Evolutionary conservation across 2,113 vertebrate genomes (phyloP).

Genomic region (Myrmophylax atrothorax): DNA sequence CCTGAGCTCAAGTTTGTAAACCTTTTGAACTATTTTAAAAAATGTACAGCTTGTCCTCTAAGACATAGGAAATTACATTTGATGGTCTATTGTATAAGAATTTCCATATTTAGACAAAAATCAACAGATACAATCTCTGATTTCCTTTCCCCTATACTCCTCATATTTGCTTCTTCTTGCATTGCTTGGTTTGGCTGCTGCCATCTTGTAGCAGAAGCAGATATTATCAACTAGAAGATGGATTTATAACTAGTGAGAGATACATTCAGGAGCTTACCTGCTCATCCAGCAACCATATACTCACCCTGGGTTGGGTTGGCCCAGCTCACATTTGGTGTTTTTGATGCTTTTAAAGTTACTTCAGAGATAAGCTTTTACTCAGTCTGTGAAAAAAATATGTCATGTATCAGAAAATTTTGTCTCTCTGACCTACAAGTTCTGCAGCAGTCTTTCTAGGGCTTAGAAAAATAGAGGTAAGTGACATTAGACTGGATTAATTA

Average conservation of each 20-base stretch:
- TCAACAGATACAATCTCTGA: constrained; percentile 64
- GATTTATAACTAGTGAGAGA: neutral
- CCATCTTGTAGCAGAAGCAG: neutral
- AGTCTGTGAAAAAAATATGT: neutral
- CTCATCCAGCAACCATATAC: neutral
- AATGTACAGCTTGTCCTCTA: constrained; percentile 58
- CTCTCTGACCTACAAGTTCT: neutral
- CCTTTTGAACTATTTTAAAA: constrained; percentile 69
- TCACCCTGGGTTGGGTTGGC: neutral
- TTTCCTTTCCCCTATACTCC: constrained; percentile 59
- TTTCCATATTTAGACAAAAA: constrained; percentile 70
- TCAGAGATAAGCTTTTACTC: neutral
- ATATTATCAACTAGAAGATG: neutral
- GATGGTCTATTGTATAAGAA: constrained; percentile 66
- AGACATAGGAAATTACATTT: constrained; percentile 66
- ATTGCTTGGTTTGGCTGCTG: constrained; percentile 6
- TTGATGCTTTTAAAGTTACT: neutral
- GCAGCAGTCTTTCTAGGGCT: neutral
- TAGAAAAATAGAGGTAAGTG: neutral
- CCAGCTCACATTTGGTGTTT: neutral
- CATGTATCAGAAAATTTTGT: neutral
- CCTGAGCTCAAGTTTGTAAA: constrained; percentile 19
- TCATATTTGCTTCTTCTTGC: constrained; percentile 5
- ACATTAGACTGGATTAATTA: neutral
- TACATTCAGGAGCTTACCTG: neutral